Percentiles rank a stretch among this genome's conserved stretches.
Conservation (phyloP, 2,797 vertebrate species). For the Rhadinocentrus ornatus region DNA sequence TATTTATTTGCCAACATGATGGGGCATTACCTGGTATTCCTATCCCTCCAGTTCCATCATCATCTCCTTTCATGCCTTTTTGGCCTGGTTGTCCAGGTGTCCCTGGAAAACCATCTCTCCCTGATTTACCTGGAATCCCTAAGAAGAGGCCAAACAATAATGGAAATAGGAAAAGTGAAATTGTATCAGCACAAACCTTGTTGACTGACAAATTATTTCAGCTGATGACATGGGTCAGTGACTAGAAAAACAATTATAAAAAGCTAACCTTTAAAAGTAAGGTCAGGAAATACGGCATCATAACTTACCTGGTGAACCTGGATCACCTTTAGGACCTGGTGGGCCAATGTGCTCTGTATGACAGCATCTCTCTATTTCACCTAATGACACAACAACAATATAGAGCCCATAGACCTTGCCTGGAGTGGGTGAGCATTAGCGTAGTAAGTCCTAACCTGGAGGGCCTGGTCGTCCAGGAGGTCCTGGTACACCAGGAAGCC, state of each 20-base stretch:
- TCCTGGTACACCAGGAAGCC: slow-evolving; percentile 58
- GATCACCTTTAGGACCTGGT: slow-evolving; percentile 66
- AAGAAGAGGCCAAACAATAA: background rate
- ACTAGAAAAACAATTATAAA: background rate
- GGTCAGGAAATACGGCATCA: background rate
- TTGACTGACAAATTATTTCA: background rate
- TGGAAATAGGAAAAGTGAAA: background rate
- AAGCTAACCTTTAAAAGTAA: background rate
- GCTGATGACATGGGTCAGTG: background rate
- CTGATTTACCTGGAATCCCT: slow-evolving; percentile 63
- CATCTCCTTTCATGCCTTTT: slow-evolving; percentile 71
- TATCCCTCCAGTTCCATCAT: slow-evolving; percentile 11
- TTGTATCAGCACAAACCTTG: background rate
- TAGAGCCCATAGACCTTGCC: background rate
- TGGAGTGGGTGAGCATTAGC: background rate
- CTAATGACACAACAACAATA: slow-evolving; percentile 47
- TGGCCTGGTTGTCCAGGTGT: slow-evolving; percentile 41
- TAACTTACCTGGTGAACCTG: slow-evolving; percentile 63
- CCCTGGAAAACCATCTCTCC: slow-evolving; percentile 47
- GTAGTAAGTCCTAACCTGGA: slow-evolving; percentile 50
- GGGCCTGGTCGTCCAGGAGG: slow-evolving; percentile 60
- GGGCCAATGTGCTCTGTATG: slow-evolving; percentile 20
- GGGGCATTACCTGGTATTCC: slow-evolving; percentile 58
- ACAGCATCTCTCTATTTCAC: slow-evolving; percentile 62
- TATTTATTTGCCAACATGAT: background rate